Conservation (phyloP, 2,113 vertebrate species). For the Dromas ardeola region DNA sequence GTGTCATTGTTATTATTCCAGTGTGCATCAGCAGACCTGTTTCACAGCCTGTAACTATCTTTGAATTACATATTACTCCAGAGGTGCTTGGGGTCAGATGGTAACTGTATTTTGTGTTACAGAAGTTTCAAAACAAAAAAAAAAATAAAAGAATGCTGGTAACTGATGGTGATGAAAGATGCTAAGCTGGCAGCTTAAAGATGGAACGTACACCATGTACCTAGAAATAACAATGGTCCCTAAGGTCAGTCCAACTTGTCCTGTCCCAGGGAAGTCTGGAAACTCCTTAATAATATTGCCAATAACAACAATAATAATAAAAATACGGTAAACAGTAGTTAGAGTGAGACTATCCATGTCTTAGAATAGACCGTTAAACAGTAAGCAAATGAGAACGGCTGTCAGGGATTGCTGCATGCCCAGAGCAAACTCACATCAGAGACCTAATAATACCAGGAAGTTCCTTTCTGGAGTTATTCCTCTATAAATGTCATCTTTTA, state of each 20-base stretch:
- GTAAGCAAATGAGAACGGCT: not conserved
- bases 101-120: not conserved
- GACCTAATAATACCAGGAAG: not conserved
- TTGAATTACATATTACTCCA: not conserved
- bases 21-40: not conserved
- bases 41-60: not conserved
- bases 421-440: not conserved
- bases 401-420: not conserved
- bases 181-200: not conserved
- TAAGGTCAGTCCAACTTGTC: not conserved
- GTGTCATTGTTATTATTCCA: not conserved
- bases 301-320: not conserved
- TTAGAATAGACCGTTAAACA: not conserved
- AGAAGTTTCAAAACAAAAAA: not conserved
- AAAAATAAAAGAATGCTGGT: not conserved
- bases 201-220: not conserved
- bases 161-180: not conserved
- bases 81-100: not conserved
- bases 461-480: not conserved
- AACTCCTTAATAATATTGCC: not conserved
- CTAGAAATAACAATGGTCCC: not conserved
- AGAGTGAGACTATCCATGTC: not conserved
- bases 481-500: not conserved
- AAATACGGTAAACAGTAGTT: accelerated
- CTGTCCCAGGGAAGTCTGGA: not conserved